Base-by-base conservation (phyloP, 1,140 invertebrate species). In the Drosophila sturtevanti region DNA sequence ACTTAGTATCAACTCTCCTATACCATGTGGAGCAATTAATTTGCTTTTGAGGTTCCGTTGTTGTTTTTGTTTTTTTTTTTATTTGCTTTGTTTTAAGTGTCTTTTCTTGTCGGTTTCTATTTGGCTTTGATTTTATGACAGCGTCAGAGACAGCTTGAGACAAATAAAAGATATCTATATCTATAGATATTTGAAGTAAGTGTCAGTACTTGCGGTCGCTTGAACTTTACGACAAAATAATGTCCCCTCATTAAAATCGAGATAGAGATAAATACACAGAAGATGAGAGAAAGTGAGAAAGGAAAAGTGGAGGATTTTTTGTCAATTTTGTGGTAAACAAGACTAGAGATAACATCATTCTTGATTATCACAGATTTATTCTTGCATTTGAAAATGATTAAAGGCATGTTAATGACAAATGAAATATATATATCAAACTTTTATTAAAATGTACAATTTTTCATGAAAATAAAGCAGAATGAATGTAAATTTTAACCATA, bases 1-100 rank as follows among this genome's bases (percentile, higher is more conserved):
- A 48, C 41, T 48, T 48, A 48, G 41, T 48, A 48, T 21, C 41
- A 9, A 21, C 16, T 11, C 16, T 44, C 66, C 62, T 72, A 63
- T 78, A 68, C 75, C 81, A 81, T 81, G 78, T 78, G 70, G 64
- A 78, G 68, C 81, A 86, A 86, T 86, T 86, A 86, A 86, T 86
- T 79, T 72, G 74, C 38, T 76, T 48, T 48, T 60, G 41, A 48
- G 41, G 18, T 48, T 48, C 41, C 16, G 41, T 21, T n/a, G n/a
- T n/a, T n/a, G n/a, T n/a, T n/a, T 48, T 21, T 6, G 7, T 44
- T 41, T 66, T 81, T 81, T 41, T 66, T 81, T 81, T 81, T 86
- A 86, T 87, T 86, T 87, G 65, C 77, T 76, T 74, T 63, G 37
- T 76, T 72, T 81, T 81, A 87, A 85, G 81, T 86, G 82, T 78